phyloP scores from a whole-genome alignment of 2,797 vertebrate species.

The Melopsittacus undulatus region DNA sequence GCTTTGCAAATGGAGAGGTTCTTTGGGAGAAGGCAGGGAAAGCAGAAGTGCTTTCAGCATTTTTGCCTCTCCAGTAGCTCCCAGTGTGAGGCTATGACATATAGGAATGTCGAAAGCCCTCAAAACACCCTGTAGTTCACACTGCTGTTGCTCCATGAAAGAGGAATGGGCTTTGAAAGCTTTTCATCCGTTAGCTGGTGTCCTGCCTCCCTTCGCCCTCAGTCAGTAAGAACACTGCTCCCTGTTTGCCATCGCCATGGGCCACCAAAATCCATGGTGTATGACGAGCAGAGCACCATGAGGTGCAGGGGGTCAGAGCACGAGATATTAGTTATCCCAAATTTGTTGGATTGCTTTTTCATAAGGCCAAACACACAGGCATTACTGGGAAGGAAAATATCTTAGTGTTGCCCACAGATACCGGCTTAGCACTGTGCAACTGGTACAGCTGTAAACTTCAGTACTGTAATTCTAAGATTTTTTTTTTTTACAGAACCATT shows the following conservation, averaged over 20 bases:
- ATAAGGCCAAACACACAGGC: background rate
- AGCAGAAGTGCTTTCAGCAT: background rate
- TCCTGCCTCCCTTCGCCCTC: background rate
- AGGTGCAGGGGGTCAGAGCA: background rate
- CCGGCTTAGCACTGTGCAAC: background rate
- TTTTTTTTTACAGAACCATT: background rate
- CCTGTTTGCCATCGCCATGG: background rate
- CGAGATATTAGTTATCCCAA: background rate
- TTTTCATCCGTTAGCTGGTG: background rate
- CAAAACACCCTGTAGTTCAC: background rate
- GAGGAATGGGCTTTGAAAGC: background rate
- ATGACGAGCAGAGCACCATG: background rate
- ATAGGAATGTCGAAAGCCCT: background rate
- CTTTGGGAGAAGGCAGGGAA: background rate
- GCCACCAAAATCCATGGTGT: background rate
- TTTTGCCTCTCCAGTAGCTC: fast-evolving
- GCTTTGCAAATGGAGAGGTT: fast-evolving
- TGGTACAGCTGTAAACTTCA: background rate
- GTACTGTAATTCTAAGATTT: background rate
- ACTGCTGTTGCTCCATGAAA: background rate
- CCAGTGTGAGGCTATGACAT: background rate
- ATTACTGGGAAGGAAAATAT: background rate
- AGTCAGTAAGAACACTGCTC: background rate
- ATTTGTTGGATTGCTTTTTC: background rate
- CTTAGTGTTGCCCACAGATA: background rate